phyloP scores from a whole-genome alignment of 1,140 invertebrate species.

The Drosophila bipectinata region DNA sequence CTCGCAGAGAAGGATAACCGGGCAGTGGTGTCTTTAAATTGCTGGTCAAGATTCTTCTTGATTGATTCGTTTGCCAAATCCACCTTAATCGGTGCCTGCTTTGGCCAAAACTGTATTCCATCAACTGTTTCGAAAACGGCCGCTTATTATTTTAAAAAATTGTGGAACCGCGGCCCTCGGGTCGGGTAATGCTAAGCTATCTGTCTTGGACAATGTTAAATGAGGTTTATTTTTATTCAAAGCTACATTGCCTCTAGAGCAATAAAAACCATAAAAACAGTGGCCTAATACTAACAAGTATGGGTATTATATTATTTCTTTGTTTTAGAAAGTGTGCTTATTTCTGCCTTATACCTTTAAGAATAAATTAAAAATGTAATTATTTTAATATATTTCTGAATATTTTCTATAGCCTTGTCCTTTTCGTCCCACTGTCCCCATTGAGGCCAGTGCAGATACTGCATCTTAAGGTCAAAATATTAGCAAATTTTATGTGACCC shows the following conservation, averaged over 20 bases:
- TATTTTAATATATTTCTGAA: too few relatives aligned
- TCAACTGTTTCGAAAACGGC: constrained; percentile 39
- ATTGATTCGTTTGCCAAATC: constrained; percentile 35
- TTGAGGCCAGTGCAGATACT: constrained; percentile 53
- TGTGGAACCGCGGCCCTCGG: constrained; percentile 36
- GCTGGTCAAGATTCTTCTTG: constrained; percentile 8
- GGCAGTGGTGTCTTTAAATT: constrained; percentile 46
- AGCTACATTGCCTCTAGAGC: constrained; percentile 47
- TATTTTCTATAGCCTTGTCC: too few relatives aligned
- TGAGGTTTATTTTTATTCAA: constrained; percentile 63
- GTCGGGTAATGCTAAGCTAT: constrained; percentile 5
- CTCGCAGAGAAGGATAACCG: not conserved
- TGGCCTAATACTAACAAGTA: too few relatives aligned
- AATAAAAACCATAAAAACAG: too few relatives aligned
- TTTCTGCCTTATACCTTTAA: too few relatives aligned
- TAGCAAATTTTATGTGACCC: constrained; percentile 78
- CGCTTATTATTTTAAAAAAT: constrained; percentile 72
- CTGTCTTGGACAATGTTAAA: constrained; percentile 45
- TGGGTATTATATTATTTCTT: too few relatives aligned
- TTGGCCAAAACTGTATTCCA: constrained; percentile 20
- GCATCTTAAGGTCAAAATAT: constrained; percentile 74
- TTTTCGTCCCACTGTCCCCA: constrained; percentile 49
- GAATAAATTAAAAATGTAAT: too few relatives aligned
- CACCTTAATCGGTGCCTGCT: not conserved
- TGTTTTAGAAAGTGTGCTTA: too few relatives aligned